These are phyloP conservation scores for Netelia melanura DNA, from an alignment of 2,888 invertebrate species.

Conservation along the genomic window DNA sequence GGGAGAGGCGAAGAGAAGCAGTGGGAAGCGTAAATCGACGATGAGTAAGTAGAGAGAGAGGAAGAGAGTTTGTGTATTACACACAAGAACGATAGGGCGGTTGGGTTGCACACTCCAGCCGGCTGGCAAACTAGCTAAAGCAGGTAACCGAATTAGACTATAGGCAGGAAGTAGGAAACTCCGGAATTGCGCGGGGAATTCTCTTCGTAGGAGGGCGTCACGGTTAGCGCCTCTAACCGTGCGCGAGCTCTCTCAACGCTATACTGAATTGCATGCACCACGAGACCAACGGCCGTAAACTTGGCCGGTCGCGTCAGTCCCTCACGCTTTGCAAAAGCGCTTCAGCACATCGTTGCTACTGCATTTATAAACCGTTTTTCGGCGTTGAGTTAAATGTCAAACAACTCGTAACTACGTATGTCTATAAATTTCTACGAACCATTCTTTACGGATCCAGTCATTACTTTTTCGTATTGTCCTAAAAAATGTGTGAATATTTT, in stretches of 20 bases:
- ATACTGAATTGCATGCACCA: slow-evolving; percentile 64
- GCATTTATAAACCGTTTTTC: slow-evolving; percentile 42
- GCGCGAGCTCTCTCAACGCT: slow-evolving; percentile 29
- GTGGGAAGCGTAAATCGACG: slow-evolving; percentile 14
- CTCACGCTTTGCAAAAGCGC: slow-evolving; percentile 43
- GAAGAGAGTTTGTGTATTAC: not conserved
- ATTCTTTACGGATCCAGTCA: too few relatives aligned
- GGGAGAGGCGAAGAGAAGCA: not conserved
- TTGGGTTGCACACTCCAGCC: slow-evolving; percentile 48
- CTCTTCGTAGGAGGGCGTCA: slow-evolving; percentile 75
- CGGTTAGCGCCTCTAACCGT: slow-evolving; percentile 72
- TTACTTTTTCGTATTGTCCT: too few relatives aligned
- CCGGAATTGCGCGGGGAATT: slow-evolving; percentile 72
- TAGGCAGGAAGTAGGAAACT: slow-evolving; percentile 76
- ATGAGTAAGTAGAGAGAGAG: not conserved
- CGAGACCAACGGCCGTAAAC: slow-evolving; percentile 72
- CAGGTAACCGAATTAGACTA: slow-evolving; percentile 74
- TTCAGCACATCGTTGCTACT: slow-evolving; percentile 53
- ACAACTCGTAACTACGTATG: not conserved
- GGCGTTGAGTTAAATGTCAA: slow-evolving; percentile 4
- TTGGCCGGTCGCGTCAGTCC: slow-evolving; percentile 61
- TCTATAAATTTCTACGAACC: not conserved
- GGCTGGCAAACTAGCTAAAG: slow-evolving; percentile 68
- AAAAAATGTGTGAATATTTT: too few relatives aligned
- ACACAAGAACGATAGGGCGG: slow-evolving; percentile 40